Percentiles rank a stretch among this genome's conserved stretches.
These are phyloP conservation scores for Rhabdomys dilectus DNA, from an alignment of 2,113 vertebrate species.

Conservation along the genomic window DNA sequence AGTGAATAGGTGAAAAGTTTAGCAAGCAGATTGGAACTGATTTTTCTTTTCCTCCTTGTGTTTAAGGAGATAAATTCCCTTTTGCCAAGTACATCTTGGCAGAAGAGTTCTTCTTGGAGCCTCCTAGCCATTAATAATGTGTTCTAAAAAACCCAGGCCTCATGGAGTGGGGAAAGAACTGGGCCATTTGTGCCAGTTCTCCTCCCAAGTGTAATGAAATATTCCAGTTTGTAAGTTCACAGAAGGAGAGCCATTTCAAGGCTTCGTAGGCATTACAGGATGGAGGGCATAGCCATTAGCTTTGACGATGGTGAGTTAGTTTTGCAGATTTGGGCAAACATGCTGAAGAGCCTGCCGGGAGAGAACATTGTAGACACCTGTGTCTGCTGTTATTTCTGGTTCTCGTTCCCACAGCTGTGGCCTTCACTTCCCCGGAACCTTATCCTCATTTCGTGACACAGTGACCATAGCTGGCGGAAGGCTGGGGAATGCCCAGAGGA, in stretches of 20 bases:
- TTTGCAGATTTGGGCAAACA: neutral
- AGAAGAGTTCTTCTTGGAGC: slow-evolving; percentile 60
- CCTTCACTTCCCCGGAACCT: slow-evolving; percentile 4
- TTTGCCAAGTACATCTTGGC: slow-evolving; percentile 77
- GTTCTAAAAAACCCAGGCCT: slow-evolving; percentile 33
- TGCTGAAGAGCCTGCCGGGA: neutral
- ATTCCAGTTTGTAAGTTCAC: slow-evolving; percentile 60
- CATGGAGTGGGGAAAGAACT: slow-evolving; percentile 13
- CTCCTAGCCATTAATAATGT: slow-evolving; percentile 70
- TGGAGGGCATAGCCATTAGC: neutral
- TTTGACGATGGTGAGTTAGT: neutral
- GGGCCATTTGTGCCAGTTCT: neutral
- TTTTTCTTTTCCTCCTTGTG: slow-evolving; percentile 57
- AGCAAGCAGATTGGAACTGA: slow-evolving; percentile 45
- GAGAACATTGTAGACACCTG: neutral
- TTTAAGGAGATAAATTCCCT: slow-evolving; percentile 65
- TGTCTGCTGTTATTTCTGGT: slow-evolving; percentile 25
- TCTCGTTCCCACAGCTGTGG: slow-evolving; percentile 54
- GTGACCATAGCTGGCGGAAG: neutral
- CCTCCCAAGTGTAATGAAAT: slow-evolving; percentile 59
- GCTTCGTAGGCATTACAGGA: neutral
- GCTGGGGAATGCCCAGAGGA: neutral
- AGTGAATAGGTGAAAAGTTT: slow-evolving; percentile 56
- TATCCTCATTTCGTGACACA: slow-evolving; percentile 44
- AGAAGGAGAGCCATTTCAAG: neutral